phyloP scores from a whole-genome alignment of 1,140 invertebrate genomes.

The Magallana gigas region DNA sequence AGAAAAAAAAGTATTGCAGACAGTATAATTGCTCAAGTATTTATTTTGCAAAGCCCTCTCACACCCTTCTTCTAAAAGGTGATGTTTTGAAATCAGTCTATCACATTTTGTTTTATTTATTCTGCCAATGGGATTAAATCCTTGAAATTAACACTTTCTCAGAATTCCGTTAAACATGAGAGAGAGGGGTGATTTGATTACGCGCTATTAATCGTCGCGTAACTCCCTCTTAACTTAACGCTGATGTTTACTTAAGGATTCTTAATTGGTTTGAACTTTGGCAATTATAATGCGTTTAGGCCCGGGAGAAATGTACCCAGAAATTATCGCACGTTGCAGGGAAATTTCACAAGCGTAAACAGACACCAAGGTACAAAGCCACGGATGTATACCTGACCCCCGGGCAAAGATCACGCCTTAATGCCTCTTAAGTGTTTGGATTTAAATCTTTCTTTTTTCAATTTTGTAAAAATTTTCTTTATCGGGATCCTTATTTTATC shows the following conservation, averaged over 20 bases:
- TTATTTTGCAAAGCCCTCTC: background rate
- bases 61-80: constrained; percentile 16
- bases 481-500: background rate
- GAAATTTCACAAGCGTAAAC: constrained; percentile 27
- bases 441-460: background rate
- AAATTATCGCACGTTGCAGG: constrained; percentile 31
- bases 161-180: constrained; percentile 5
- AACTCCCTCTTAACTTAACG: constrained; percentile 8
- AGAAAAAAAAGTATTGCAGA: background rate
- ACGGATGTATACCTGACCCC: constrained; percentile 24
- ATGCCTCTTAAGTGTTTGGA: background rate
- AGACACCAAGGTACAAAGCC: background rate
- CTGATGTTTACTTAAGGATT: constrained; percentile 34
- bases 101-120: constrained; percentile 35
- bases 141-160: constrained; percentile 1
- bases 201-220: constrained; percentile 9
- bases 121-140: constrained; percentile 28
- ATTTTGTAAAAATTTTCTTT: background rate
- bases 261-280: constrained; percentile 31
- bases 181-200: constrained; percentile 25
- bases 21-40: background rate
- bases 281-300: constrained; percentile 31
- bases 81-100: constrained; percentile 27
- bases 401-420: constrained; percentile 1
- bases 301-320: constrained; percentile 8